A percentile compares a stretch with the other conserved stretches of the same genome.
Conservation (phyloP, 2,888 invertebrate genomes). For the Cosmorhoe ocellata region DNA sequence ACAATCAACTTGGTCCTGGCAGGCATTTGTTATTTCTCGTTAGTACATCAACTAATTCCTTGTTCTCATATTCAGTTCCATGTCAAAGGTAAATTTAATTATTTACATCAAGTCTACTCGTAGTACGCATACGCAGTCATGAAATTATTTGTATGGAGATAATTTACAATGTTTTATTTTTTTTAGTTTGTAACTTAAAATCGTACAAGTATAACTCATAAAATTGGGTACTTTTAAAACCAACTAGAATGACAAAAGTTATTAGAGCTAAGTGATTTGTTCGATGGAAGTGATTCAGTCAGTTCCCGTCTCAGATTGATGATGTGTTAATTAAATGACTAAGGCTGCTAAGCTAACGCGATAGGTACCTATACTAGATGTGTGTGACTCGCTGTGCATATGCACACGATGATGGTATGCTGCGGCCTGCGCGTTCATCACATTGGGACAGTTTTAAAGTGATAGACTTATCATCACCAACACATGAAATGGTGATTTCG, state of each 20-base stretch:
- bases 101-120: too few species aligned
- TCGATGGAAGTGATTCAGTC: constrained; percentile 27
- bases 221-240: too few species aligned
- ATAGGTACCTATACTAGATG: too few species aligned
- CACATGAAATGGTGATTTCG: constrained; percentile 26
- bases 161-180: too few species aligned
- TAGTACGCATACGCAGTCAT: too few species aligned
- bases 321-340: constrained; percentile 27
- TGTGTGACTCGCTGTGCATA: constrained; percentile 24
- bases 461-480: constrained; percentile 20
- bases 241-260: neutral
- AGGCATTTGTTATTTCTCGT: constrained; percentile 3
- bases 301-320: constrained; percentile 8
- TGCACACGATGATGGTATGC: neutral
- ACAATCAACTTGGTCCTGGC: constrained; percentile 11
- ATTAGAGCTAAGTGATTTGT: constrained; percentile 6
- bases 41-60: neutral
- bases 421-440: neutral
- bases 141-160: too few species aligned
- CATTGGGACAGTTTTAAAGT: constrained; percentile 13
- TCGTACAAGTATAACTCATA: too few species aligned
- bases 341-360: constrained; percentile 16
- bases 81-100: neutral
- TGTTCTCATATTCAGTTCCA: neutral
- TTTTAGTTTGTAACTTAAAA: too few species aligned